A percentile compares a stretch with the other conserved stretches of the same genome.
phyloP scores from a whole-genome alignment of 2,888 invertebrate genomes.

The Eilema sororculum region DNA sequence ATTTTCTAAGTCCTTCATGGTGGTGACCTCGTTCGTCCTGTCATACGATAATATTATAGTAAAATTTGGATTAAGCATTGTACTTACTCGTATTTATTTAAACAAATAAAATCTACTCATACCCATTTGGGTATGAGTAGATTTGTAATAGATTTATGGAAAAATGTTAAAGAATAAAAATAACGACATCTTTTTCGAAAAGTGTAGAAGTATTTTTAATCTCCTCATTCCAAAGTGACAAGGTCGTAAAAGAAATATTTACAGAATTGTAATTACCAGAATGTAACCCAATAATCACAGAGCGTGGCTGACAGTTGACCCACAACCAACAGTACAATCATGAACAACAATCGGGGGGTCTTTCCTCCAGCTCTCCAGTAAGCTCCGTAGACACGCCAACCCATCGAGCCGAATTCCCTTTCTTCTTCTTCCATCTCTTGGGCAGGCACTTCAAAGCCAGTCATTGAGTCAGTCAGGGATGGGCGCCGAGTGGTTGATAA shows the following conservation, averaged over 20 bases:
- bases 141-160: no score
- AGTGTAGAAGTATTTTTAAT: background rate
- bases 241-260: background rate
- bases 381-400: constrained; percentile 88
- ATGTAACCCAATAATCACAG: constrained; percentile 92
- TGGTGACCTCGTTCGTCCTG: constrained; percentile 84
- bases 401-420: constrained; percentile 88
- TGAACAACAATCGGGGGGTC: constrained; percentile 80
- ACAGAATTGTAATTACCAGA: constrained; percentile 85
- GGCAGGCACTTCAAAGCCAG: constrained; percentile 74
- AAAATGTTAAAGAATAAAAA: no score
- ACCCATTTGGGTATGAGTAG: no score
- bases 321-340: constrained; percentile 86
- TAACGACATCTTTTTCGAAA: background rate
- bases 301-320: constrained; percentile 90
- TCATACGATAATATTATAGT: background rate
- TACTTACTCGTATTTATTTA: no score
- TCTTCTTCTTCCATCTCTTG: constrained; percentile 89
- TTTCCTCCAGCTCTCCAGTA: constrained; percentile 88
- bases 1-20: constrained; percentile 73
- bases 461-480: constrained; percentile 80
- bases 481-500: constrained; percentile 80
- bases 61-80: no score
- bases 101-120: no score
- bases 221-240: background rate